Percentiles rank a stretch among this genome's conserved stretches.
Evolutionary conservation across 2,113 vertebrate genomes (phyloP).

Genomic region (Oriolus oriolus): DNA sequence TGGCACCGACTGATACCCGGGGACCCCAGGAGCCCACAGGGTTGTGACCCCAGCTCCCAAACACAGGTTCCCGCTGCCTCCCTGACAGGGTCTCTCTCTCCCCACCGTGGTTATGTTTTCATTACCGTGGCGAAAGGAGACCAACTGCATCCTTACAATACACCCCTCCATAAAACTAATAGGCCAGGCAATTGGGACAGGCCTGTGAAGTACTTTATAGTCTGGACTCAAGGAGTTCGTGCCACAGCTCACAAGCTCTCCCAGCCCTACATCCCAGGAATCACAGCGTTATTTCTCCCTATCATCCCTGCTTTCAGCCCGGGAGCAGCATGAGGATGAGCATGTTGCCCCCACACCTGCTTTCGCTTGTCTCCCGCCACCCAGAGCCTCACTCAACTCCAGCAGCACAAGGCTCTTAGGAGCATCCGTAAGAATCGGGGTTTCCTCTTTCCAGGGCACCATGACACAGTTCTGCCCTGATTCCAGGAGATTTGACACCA

Average conservation of each 20-base stretch:
- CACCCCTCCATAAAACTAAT: conserved; percentile 24
- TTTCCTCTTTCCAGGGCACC: neutral
- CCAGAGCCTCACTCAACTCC: neutral
- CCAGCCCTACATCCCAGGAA: neutral
- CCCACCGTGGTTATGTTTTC: neutral
- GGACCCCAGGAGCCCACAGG: neutral
- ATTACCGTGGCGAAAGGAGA: conserved; percentile 10
- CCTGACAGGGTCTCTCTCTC: neutral
- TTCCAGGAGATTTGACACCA: neutral
- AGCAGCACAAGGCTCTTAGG: neutral
- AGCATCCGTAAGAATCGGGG: fast-evolving
- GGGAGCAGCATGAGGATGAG: neutral
- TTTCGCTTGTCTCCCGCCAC: fast-evolving
- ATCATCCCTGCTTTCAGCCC: fast-evolving
- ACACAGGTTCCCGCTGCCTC: neutral
- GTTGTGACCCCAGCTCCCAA: neutral
- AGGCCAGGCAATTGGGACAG: conserved; percentile 14
- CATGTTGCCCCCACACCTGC: fast-evolving
- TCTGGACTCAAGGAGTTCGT: neutral
- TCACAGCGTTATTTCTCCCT: neutral
- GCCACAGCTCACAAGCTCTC: neutral
- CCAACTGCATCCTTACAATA: neutral
- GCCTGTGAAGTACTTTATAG: conserved; percentile 28
- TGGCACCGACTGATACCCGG: fast-evolving
- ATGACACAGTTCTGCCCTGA: neutral